Conservation (phyloP, 2,797 vertebrate genomes). For the Xiphorhynchus erythropygius region DNA sequence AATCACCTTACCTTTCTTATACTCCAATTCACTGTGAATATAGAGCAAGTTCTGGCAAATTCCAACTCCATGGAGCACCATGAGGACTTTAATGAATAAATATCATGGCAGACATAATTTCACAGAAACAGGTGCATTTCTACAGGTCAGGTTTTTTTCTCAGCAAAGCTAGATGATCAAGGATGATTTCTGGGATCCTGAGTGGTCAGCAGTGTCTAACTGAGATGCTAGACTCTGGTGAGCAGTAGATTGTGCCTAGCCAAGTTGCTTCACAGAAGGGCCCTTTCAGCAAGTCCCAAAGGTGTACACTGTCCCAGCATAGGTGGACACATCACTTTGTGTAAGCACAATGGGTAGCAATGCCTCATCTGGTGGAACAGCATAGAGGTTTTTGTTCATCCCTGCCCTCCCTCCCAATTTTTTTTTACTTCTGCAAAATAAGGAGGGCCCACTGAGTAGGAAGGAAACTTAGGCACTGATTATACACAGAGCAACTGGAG, state of each 20-base stretch:
- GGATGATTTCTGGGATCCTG: background rate
- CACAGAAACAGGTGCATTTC: background rate
- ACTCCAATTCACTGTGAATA: background rate
- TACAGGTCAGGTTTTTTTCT: background rate
- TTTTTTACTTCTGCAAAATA: background rate
- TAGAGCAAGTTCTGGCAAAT: background rate
- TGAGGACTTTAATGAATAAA: background rate
- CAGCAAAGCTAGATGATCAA: background rate
- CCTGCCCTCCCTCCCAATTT: background rate
- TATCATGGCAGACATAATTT: background rate
- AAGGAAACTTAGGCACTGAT: background rate
- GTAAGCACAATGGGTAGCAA: fast-evolving
- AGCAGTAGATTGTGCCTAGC: background rate
- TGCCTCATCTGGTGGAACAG: background rate
- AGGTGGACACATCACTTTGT: background rate
- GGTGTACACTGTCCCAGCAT: background rate
- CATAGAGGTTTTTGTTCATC: background rate
- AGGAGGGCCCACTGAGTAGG: background rate
- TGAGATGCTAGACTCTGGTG: background rate
- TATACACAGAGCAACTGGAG: background rate
- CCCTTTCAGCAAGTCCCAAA: background rate
- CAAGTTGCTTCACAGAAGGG: background rate
- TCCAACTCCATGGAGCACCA: background rate
- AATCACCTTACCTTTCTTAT: background rate
- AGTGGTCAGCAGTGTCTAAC: background rate